Evolutionary conservation across 2,113 vertebrate genomes (phyloP).

Genomic region (Oceanites oceanicus): DNA sequence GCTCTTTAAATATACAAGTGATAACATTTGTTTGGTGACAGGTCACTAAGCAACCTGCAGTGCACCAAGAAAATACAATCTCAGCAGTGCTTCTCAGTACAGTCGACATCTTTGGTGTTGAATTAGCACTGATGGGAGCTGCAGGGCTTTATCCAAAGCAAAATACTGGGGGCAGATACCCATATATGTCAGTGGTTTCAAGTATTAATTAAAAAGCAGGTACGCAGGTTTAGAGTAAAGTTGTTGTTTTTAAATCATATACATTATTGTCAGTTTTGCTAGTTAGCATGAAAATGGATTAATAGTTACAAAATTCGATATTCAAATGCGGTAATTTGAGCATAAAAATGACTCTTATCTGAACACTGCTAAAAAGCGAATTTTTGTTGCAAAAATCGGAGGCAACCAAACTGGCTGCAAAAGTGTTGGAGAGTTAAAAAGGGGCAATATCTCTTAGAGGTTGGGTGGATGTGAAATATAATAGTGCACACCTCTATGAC

Average conservation of each 20-base stretch:
- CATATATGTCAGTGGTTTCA: neutral
- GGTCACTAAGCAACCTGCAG: constrained; percentile 63
- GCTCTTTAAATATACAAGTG: constrained; percentile 70
- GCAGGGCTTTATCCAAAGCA: neutral
- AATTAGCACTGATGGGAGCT: neutral
- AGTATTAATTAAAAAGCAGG: neutral
- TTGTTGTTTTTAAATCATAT: neutral
- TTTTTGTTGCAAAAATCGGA: neutral
- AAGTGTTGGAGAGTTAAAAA: neutral
- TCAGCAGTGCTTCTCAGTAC: neutral
- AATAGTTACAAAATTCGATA: neutral
- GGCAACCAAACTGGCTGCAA: neutral
- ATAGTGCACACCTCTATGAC: neutral
- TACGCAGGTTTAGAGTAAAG: neutral
- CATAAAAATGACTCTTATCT: neutral
- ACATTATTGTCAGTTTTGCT: neutral
- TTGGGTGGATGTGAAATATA: neutral
- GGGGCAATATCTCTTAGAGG: neutral
- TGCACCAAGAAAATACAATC: neutral
- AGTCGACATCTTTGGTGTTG: neutral
- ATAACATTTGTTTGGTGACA: constrained; percentile 66
- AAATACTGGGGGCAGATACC: neutral
- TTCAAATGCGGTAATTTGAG: neutral
- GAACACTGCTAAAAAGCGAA: neutral
- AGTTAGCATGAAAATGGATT: neutral